Evolutionary conservation across 2,888 invertebrate genomes (phyloP), one percentile per base, ranked within the genome.

Genomic region (Griposia aprilina): DNA sequence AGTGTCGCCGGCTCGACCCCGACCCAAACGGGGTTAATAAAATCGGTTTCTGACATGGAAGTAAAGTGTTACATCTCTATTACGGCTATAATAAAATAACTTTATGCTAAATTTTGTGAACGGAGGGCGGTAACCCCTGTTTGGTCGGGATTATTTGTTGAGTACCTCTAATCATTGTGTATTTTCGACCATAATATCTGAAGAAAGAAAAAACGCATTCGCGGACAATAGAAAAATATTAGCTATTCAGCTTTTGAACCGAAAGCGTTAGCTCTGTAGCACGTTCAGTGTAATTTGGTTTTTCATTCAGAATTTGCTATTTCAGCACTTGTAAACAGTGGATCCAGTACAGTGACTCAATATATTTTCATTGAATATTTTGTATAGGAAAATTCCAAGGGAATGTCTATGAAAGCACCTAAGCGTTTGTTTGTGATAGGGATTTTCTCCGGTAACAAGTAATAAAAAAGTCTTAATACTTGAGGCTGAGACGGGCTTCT

Each of bases 391-490:
- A 80, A 74, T 66, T 80, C 45, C n/a, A 63, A 84, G 83, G 74
- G 68, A 78, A 84, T 75, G 66, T 83, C 70, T 77, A 74, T 70
- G 63, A 66, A 52, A 82, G 80, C 66, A 82, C 68, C 88, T 78
- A 76, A 85, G 78, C 88, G 71, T 82, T 87, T 86, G 86, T 94
- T 94, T 94, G 93, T 90, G 84, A 81, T 90, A 87, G 52, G 91
- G 93, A 93, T 95, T 93, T 91, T 80, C 90, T 81, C 81, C 88
- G 90, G 90, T 90, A 93, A 92, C 84, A 91, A 91, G 92, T 91
- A 94, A 92, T 93, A 93, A 93, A 94, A 95, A 93, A 92, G 90
- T 91, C 90, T 93, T 94, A 91, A 92, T 93, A 93, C 92, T 90
- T 88, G 77, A 90, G 87, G 88, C 89, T 87, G 88, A 90, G 89